Evolutionary conservation across 2,113 vertebrate species (phyloP).

Genomic region (Antechinus stuartii): DNA sequence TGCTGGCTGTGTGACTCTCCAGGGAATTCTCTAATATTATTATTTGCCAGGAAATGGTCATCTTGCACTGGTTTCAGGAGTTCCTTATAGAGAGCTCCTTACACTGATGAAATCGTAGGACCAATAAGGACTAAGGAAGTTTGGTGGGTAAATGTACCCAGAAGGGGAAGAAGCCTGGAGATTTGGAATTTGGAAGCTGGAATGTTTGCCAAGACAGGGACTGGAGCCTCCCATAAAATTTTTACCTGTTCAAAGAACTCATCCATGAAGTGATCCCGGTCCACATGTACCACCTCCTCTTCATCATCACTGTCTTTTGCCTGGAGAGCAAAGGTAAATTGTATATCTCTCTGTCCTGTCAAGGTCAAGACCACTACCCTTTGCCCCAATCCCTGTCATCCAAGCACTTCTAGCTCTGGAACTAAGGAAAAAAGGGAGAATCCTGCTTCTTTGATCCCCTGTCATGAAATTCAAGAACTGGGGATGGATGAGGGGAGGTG

Average conservation of each 20-base stretch:
- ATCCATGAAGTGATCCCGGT: slow-evolving; percentile 96
- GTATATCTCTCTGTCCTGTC: neutral
- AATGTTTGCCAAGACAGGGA: neutral
- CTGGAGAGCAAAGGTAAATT: slow-evolving; percentile 77
- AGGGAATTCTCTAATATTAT: neutral
- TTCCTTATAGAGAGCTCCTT: neutral
- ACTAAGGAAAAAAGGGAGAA: neutral
- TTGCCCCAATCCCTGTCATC: neutral
- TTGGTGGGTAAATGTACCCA: neutral
- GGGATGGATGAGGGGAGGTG: neutral
- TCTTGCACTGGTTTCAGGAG: neutral
- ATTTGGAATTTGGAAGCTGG: neutral
- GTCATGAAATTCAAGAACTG: neutral
- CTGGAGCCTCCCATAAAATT: neutral
- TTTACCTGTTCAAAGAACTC: slow-evolving; percentile 96
- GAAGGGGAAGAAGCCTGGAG: neutral
- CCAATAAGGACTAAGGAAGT: neutral
- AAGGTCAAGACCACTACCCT: neutral
- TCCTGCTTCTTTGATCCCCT: neutral
- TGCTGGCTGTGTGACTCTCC: neutral
- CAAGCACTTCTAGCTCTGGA: neutral
- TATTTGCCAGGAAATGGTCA: neutral
- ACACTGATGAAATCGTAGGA: neutral
- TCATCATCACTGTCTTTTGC: slow-evolving; percentile 97
- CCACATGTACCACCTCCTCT: slow-evolving; percentile 95